Conservation (phyloP, 2,888 invertebrate species). For the Halictus ligatus region DNA sequence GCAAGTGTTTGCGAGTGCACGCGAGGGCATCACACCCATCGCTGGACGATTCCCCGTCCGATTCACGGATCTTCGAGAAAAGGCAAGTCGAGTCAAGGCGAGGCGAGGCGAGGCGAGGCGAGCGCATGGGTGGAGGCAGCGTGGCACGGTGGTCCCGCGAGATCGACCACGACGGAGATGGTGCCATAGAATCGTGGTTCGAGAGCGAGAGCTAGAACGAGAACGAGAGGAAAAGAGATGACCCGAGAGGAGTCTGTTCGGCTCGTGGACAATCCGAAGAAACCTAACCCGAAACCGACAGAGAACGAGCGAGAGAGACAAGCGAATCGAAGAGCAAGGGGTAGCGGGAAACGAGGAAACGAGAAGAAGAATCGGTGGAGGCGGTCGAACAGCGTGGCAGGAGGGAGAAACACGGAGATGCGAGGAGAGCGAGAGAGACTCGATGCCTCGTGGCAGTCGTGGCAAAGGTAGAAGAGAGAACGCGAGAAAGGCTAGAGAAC, state of each 20-base stretch:
- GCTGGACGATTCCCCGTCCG: conserved; percentile 45
- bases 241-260: background rate
- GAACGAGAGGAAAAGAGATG: conserved; percentile 43
- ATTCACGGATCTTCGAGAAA: conserved; percentile 48
- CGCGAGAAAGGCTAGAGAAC: background rate
- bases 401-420: background rate
- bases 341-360: conserved; percentile 9
- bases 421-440: background rate
- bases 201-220: conserved; percentile 13
- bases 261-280: background rate
- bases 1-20: background rate
- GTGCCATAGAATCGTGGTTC: conserved; percentile 12
- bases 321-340: background rate
- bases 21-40: conserved; percentile 45
- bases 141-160: conserved; percentile 17
- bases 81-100: conserved; percentile 37
- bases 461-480: background rate
- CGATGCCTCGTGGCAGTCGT: background rate
- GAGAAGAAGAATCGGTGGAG: conserved; percentile 35
- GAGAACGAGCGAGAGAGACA: background rate
- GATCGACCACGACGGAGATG: conserved; percentile 41
- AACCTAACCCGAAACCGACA: background rate
- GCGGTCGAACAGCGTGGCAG: conserved; percentile 13
- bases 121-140: conserved; percentile 49
- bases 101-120: conserved; percentile 26